phyloP scores from a whole-genome alignment of 2,888 invertebrate genomes.

The Gortyna flavago region DNA sequence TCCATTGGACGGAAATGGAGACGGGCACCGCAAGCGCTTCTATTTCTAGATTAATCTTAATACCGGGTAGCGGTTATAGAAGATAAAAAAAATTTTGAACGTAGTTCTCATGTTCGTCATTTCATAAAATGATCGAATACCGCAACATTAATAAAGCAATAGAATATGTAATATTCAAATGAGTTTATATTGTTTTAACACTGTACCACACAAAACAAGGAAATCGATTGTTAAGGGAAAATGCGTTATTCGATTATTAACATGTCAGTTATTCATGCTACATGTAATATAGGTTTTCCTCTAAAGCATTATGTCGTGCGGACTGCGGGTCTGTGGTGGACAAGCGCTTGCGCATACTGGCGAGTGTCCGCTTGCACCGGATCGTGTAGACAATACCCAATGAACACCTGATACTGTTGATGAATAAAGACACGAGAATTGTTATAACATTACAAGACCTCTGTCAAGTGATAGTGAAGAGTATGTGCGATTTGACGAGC shows the following conservation, averaged over 20 bases:
- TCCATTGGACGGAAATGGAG: slow-evolving; percentile 63
- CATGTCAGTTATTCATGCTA: slow-evolving; percentile 22
- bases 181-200: not conserved
- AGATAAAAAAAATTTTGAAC: not conserved
- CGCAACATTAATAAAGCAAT: not conserved
- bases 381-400: slow-evolving; percentile 64
- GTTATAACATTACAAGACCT: slow-evolving; percentile 58
- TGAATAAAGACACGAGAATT: slow-evolving; percentile 63
- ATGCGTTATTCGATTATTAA: slow-evolving; percentile 23
- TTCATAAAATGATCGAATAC: not conserved
- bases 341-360: slow-evolving; percentile 34
- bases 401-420: slow-evolving; percentile 65
- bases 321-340: slow-evolving; percentile 16
- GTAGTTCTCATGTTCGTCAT: not conserved
- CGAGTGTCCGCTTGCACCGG: slow-evolving; percentile 60
- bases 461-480: slow-evolving; percentile 24
- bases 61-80: slow-evolving; percentile 1
- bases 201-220: slow-evolving; percentile 31
- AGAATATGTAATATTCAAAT: not conserved
- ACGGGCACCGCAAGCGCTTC: slow-evolving; percentile 36
- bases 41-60: slow-evolving; percentile 56
- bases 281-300: slow-evolving; percentile 49
- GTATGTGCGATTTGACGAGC: slow-evolving; percentile 27
- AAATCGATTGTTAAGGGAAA: slow-evolving; percentile 42
- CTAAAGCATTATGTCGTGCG: slow-evolving; percentile 27